These are phyloP conservation scores for Nasonia oneida DNA, from an alignment of 2,888 invertebrate species.

Conservation along the genomic window DNA sequence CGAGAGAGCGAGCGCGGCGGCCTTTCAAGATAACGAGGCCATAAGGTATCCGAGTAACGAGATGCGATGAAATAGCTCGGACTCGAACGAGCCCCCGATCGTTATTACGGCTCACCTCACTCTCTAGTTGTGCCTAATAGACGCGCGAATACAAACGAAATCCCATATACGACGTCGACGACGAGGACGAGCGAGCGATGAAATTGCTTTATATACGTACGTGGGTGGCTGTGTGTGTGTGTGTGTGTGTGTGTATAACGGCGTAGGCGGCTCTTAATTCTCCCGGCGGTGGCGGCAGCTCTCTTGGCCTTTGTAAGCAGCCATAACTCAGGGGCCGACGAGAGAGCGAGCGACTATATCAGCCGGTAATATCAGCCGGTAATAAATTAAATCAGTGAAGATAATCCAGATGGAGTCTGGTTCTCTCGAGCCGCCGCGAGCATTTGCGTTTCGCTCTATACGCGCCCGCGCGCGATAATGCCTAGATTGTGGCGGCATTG, in stretches of 20 bases:
- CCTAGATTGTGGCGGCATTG: conserved; percentile 54
- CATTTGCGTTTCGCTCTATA: conserved; percentile 68
- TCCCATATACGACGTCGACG: background rate
- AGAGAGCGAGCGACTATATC: conserved; percentile 69
- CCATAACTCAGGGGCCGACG: conserved; percentile 69
- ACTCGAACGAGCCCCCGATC: conserved; percentile 59
- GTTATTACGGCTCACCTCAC: conserved; percentile 63
- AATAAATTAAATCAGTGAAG: conserved; percentile 78
- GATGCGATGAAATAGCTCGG: conserved; percentile 55
- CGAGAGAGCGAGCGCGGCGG: background rate
- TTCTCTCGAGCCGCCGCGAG: conserved; percentile 67
- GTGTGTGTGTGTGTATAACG: background rate
- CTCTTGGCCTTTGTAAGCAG: conserved; percentile 70
- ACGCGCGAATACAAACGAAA: conserved; percentile 2
- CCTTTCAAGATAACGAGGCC: conserved; percentile 70
- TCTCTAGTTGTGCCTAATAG: conserved; percentile 62
- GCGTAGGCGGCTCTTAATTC: conserved; percentile 29
- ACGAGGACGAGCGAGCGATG: background rate
- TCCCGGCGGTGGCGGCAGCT: conserved; percentile 34
- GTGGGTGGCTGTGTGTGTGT: background rate
- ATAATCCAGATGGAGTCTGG: conserved; percentile 76
- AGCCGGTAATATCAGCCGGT: conserved; percentile 73
- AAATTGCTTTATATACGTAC: background rate
- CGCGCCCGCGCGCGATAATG: conserved; percentile 66
- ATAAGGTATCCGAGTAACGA: conserved; percentile 70